Conservation (phyloP, 1,140 invertebrate species). For the Arion vulgaris region DNA sequence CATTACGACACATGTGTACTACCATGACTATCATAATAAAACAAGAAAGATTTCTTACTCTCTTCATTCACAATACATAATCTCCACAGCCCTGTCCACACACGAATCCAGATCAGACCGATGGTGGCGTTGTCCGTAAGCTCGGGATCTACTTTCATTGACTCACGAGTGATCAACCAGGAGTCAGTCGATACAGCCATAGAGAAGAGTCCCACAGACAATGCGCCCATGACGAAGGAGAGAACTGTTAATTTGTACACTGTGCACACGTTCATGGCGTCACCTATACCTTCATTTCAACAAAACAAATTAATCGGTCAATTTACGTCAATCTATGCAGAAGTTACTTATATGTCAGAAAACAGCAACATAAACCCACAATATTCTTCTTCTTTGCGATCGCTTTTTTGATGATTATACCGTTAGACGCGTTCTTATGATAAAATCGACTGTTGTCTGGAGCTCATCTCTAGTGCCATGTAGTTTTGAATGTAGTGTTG, state of each 20-base stretch:
- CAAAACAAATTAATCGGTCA: too few relatives aligned
- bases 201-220: conserved; percentile 51
- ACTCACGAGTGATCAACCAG: conserved; percentile 60
- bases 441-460: too few relatives aligned
- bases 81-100: conserved; percentile 49
- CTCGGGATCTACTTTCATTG: conserved; percentile 24
- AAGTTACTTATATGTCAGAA: too few relatives aligned
- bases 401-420: too few relatives aligned
- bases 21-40: too few relatives aligned
- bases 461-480: too few relatives aligned
- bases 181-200: conserved; percentile 61
- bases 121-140: conserved; percentile 16
- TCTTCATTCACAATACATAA: conserved; percentile 43
- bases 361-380: too few relatives aligned
- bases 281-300: neutral
- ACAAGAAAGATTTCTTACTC: conserved; percentile 16
- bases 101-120: conserved; percentile 30
- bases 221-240: conserved; percentile 53
- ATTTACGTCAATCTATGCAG: too few relatives aligned
- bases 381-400: too few relatives aligned
- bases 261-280: conserved; percentile 44
- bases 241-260: conserved; percentile 48
- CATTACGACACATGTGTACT: too few relatives aligned
- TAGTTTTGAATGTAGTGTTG: too few relatives aligned
- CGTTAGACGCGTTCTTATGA: too few relatives aligned